phyloP scores from a whole-genome alignment of 1,140 invertebrate genomes.

The Zaprionus taronus region DNA sequence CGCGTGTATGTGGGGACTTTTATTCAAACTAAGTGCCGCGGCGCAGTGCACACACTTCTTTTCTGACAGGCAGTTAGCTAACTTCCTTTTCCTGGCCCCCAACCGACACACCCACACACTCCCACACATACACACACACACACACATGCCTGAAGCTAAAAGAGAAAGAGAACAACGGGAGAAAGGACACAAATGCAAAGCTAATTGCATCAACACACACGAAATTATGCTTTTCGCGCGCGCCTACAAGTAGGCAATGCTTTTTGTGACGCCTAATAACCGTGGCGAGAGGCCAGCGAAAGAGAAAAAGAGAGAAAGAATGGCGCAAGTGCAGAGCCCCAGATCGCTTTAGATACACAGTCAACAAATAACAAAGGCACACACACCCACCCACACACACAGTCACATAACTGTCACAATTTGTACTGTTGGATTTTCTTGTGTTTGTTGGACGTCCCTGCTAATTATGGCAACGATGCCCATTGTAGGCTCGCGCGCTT shows the following conservation, averaged over 20 bases:
- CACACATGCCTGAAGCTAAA: conserved; percentile 64
- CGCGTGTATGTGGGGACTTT: conserved; percentile 49
- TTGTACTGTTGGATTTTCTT: conserved; percentile 40
- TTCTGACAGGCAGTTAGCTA: conserved; percentile 55
- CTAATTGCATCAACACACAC: conserved; percentile 72
- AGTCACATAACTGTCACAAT: conserved; percentile 40
- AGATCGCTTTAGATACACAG: conserved; percentile 30
- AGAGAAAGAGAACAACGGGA: conserved; percentile 15
- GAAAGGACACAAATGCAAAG: conserved; percentile 52
- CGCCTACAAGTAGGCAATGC: conserved; percentile 54
- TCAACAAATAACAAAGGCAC: conserved; percentile 23
- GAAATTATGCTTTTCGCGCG: conserved; percentile 41
- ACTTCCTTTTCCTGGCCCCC: conserved; percentile 73
- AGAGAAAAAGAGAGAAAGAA: neutral
- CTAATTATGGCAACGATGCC: conserved; percentile 30
- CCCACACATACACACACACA: conserved; percentile 19
- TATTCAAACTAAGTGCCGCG: conserved; percentile 80
- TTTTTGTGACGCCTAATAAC: conserved; percentile 73
- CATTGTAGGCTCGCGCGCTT: conserved; percentile 43
- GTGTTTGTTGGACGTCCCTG: conserved; percentile 8
- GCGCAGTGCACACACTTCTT: conserved; percentile 44
- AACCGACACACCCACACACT: conserved; percentile 20
- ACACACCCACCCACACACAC: conserved; percentile 10
- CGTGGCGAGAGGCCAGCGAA: conserved; percentile 41
- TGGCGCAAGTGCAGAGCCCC: neutral